Base-by-base conservation (phyloP, 2,797 vertebrate species). In the Eupleurogrammus muticus region DNA sequence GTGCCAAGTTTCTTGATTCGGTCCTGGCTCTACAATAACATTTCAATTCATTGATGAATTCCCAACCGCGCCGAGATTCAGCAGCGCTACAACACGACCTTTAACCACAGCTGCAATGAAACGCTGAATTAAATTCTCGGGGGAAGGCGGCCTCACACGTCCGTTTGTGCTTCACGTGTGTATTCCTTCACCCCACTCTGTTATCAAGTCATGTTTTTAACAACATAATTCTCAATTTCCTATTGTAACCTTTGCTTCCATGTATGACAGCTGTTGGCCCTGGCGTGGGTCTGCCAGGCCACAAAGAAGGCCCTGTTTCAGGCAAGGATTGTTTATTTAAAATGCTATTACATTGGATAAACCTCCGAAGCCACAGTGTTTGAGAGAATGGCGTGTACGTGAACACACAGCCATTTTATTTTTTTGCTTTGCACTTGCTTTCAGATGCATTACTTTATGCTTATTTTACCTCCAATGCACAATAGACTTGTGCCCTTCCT, bases 201-300 rank as follows among this genome's bases (percentile, higher is more conserved):
- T 70, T 79, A 82, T 83, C 72, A 70, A 78, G 65, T 76, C 59
- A 72, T 23, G 21, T 75, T 81, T 80, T 64, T 75, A 66, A 84
- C 71, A 70, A 75, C 79, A 81, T 88, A 84, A 92, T 88, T 86
- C 75, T 79, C 79, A 78, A 85, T 91, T 90, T 92, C 85, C 84
- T 60, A 68, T 71, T 68, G 70, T 48, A 71, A 81, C 57, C 46
- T 72, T 65, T 51, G 62, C 63, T 84, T 81, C 81, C 72, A 77
- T 75, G 73, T 64, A 50, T 78, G 83, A 84, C 88, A 90, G 83
- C 84, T 87, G 83, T 72, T 84, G 75, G 71, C 40, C 60, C 73
- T 73, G 80, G 78, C 42, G 72, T 57, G 48, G 70, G 60, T 84
- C 66, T 81, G 77, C 77, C 74, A 74, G 74, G 81, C 67, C 81